Conservation (phyloP, 2,888 invertebrate genomes). For the Tetropium fuscum region DNA sequence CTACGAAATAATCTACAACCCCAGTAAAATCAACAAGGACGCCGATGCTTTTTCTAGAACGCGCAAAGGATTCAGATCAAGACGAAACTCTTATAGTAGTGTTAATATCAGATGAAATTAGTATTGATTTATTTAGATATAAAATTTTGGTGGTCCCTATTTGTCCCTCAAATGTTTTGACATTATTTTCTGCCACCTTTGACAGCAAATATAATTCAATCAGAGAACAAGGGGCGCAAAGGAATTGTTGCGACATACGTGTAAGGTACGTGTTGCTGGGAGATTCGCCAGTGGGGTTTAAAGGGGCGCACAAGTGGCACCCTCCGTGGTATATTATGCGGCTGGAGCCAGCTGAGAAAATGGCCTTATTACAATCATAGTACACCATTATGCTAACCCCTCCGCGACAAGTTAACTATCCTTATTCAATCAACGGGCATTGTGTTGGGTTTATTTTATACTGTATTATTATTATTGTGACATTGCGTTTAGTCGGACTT, state of each 20-base stretch:
- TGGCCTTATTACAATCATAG: slow-evolving; percentile 53
- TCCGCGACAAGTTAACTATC: slow-evolving; percentile 50
- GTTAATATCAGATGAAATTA: too few relatives aligned
- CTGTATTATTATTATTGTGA: slow-evolving; percentile 46
- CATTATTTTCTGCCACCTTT: too few relatives aligned
- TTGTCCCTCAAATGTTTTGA: too few relatives aligned
- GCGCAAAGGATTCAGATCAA: too few relatives aligned
- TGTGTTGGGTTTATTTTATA: slow-evolving; percentile 41
- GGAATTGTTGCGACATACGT: slow-evolving; percentile 21
- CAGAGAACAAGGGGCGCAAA: neutral
- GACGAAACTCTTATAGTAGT: too few relatives aligned
- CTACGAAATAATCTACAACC: too few relatives aligned
- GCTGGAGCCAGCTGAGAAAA: slow-evolving; percentile 49
- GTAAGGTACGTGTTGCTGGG: slow-evolving; percentile 21
- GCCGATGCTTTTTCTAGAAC: too few relatives aligned
- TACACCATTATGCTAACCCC: slow-evolving; percentile 44
- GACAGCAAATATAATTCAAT: neutral
- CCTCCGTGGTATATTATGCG: slow-evolving; percentile 27
- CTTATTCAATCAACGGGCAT: slow-evolving; percentile 56
- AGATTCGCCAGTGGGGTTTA: neutral
- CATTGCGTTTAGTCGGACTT: slow-evolving; percentile 40
- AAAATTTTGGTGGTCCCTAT: too few relatives aligned
- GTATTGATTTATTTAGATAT: too few relatives aligned
- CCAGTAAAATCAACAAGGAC: too few relatives aligned
- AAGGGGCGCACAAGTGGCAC: slow-evolving; percentile 25